A percentile compares a stretch with the other conserved stretches of the same genome.
Evolutionary conservation across 2,888 invertebrate genomes (phyloP).

Genomic region (Lasioglossum morio): DNA sequence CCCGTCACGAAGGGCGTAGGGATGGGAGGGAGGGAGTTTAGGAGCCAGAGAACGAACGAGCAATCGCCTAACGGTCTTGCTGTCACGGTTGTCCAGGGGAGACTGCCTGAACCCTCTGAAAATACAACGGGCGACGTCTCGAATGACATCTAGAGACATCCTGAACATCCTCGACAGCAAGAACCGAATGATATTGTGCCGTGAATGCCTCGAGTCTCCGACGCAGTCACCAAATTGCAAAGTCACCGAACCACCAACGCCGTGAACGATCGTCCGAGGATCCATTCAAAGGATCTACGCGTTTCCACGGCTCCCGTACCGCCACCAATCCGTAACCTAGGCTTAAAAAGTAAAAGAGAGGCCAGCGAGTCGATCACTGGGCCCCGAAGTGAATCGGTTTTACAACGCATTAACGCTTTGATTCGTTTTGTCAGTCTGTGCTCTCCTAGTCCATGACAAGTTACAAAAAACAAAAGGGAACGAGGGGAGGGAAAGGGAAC

Average conservation of each 20-base stretch:
- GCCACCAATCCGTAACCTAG: slow-evolving; percentile 67
- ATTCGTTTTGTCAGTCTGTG: slow-evolving; percentile 83
- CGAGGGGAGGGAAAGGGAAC: neutral
- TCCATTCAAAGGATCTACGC: slow-evolving; percentile 4
- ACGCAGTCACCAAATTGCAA: slow-evolving; percentile 23
- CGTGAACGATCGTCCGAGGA: slow-evolving; percentile 7
- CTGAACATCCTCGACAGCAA: neutral
- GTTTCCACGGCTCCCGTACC: slow-evolving; percentile 45
- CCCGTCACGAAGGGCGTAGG: neutral
- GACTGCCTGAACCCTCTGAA: neutral
- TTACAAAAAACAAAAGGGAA: slow-evolving; percentile 45
- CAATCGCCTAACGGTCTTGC: neutral
- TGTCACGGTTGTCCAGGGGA: neutral
- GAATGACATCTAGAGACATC: neutral
- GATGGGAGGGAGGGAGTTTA: neutral
- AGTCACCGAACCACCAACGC: slow-evolving; percentile 27
- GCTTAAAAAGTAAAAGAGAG: slow-evolving; percentile 72
- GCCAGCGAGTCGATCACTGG: slow-evolving; percentile 64
- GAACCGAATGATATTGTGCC: neutral
- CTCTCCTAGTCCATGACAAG: slow-evolving; percentile 81
- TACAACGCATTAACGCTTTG: slow-evolving; percentile 79
- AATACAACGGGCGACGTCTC: no score
- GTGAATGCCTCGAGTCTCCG: neutral
- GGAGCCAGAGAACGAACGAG: slow-evolving; percentile 37
- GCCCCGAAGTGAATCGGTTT: slow-evolving; percentile 70